A percentile compares a stretch with the other conserved stretches of the same genome.
These are phyloP conservation scores for Leptinotarsa undecemlineata DNA, from an alignment of 1,140 invertebrate species.

Conservation along the genomic window DNA sequence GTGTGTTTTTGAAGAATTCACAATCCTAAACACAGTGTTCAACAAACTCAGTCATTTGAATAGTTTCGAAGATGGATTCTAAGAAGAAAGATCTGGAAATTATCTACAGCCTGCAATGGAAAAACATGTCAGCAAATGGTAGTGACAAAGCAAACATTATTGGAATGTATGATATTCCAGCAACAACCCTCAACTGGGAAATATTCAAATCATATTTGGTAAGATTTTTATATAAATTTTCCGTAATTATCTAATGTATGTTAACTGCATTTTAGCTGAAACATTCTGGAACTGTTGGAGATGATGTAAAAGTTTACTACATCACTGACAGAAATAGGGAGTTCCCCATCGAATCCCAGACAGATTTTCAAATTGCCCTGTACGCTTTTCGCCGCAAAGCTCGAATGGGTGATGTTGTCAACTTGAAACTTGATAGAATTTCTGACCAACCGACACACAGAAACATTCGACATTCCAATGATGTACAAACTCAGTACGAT, in stretches of 20 bases:
- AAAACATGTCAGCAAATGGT: conserved; percentile 47
- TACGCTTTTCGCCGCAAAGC: conserved; percentile 49
- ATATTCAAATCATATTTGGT: conserved; percentile 56
- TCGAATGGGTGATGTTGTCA: conserved; percentile 48
- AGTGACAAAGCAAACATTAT: conserved; percentile 52
- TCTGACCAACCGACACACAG: conserved; percentile 28
- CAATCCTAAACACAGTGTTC: no score
- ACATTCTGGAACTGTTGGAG: conserved; percentile 49
- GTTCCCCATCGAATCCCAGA: conserved; percentile 47
- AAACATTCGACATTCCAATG: conserved; percentile 39
- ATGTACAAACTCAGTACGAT: conserved; percentile 44
- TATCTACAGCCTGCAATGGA: conserved; percentile 54
- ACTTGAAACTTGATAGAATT: conserved; percentile 46
- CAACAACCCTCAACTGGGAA: conserved; percentile 52
- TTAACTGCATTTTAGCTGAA: conserved; percentile 44
- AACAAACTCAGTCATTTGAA: neutral
- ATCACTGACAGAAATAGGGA: conserved; percentile 47
- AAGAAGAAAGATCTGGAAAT: conserved; percentile 51
- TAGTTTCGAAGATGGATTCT: conserved; percentile 38
- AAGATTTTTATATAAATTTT: conserved; percentile 24
- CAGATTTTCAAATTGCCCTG: conserved; percentile 50
- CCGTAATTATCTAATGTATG: conserved; percentile 1
- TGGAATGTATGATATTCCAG: conserved; percentile 52
- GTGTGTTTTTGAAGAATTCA: no score
- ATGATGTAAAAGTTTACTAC: conserved; percentile 51